Conservation (phyloP, 2,797 vertebrate genomes). For the Malacoctenus gilli region DNA sequence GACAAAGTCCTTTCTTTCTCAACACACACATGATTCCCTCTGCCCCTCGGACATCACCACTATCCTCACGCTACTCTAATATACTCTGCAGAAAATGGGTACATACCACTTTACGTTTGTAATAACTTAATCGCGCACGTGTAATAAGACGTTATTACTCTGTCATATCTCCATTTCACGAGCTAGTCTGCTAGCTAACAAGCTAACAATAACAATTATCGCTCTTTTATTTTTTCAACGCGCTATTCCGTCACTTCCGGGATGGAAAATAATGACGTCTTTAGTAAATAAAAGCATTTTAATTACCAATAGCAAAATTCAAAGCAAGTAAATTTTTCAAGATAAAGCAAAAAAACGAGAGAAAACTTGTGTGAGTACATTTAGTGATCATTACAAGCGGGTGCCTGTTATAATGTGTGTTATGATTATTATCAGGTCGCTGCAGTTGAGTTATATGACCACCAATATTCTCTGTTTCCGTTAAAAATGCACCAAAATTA, state of each 20-base stretch:
- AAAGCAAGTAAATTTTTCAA: no score
- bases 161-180: slow-evolving; percentile 71
- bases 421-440: no score
- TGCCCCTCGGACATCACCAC: slow-evolving; percentile 3
- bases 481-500: no score
- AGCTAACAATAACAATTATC: slow-evolving; percentile 86
- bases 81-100: slow-evolving; percentile 42
- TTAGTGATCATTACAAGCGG: no score
- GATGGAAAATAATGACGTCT: no score
- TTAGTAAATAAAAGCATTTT: no score
- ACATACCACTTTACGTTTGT: slow-evolving; percentile 78
- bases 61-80: background rate
- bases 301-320: no score
- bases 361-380: no score
- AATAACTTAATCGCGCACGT: slow-evolving; percentile 74
- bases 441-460: no score
- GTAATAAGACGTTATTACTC: slow-evolving; percentile 79
- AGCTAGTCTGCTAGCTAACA: slow-evolving; percentile 71
- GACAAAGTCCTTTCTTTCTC: slow-evolving; percentile 41
- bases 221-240: slow-evolving; percentile 41
- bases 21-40: slow-evolving; percentile 26
- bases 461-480: no score
- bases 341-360: no score
- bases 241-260: slow-evolving; percentile 65
- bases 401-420: no score